Percentiles rank a stretch among this genome's conserved stretches.
Evolutionary conservation across 2,113 vertebrate species (phyloP).

Genomic region (Alligator sinensis): DNA sequence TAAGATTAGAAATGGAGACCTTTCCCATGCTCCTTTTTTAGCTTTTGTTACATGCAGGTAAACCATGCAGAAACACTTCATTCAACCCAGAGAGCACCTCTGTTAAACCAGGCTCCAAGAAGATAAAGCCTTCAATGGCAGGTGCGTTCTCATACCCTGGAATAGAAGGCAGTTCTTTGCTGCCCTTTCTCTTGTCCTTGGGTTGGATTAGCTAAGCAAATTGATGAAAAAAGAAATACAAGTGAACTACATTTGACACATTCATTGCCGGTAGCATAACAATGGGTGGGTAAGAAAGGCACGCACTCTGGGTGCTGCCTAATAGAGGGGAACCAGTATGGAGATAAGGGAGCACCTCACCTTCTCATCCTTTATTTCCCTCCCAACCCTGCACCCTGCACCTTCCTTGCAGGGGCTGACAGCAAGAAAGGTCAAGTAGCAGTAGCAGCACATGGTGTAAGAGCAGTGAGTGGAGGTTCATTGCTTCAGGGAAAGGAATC

Average conservation of each 20-base stretch:
- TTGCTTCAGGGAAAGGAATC: no score
- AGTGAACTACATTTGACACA: background rate
- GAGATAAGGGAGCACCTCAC: no score
- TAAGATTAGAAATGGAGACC: background rate
- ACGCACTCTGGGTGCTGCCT: no score
- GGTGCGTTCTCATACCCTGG: background rate
- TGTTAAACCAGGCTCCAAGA: background rate
- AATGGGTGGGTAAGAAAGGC: no score
- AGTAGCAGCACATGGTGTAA: no score
- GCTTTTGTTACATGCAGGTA: background rate
- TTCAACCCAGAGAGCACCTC: conserved; percentile 4
- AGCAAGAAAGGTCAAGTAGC: no score
- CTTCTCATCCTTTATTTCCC: no score
- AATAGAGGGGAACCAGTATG: no score
- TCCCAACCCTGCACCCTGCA: no score
- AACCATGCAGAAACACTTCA: background rate
- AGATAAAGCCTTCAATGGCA: background rate
- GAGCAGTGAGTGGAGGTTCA: no score
- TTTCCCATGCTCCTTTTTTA: background rate
- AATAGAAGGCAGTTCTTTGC: background rate
- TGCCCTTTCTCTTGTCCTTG: background rate
- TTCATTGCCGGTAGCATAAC: no score
- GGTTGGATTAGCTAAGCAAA: background rate
- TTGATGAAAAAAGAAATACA: background rate
- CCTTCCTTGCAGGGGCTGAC: no score